phyloP scores from a whole-genome alignment of 35 echinoderm and acorn worm species.

The Acanthaster planci region DNA sequence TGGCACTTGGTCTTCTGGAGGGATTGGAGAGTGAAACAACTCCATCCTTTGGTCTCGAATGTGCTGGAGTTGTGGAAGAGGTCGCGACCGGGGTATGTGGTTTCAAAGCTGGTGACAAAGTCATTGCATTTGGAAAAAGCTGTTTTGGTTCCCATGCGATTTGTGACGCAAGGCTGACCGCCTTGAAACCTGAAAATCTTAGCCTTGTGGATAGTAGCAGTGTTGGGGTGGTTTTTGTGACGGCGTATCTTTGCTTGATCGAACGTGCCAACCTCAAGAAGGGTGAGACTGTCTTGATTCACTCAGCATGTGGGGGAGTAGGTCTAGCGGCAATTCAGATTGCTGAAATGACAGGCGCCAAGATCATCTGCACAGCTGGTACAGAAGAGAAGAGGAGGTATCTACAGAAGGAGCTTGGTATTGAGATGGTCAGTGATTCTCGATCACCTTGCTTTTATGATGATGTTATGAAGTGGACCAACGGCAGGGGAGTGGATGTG shows the following conservation, averaged over 20 bases:
- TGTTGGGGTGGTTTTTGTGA: slow-evolving; percentile 51
- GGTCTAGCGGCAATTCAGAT: slow-evolving; percentile 63
- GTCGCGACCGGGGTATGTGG: slow-evolving; percentile 44
- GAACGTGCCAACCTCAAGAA: slow-evolving; percentile 65
- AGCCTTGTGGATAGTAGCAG: slow-evolving; percentile 30
- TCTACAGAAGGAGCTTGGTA: slow-evolving; percentile 44
- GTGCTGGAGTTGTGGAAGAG: slow-evolving; percentile 65
- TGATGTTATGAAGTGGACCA: slow-evolving; percentile 53
- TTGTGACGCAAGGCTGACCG: slow-evolving; percentile 32
- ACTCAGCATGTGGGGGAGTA: slow-evolving; percentile 36
- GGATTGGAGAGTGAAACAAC: slow-evolving; percentile 15
- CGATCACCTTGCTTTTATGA: slow-evolving; percentile 26
- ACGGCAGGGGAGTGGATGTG: slow-evolving; percentile 64
- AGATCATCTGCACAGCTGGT: slow-evolving; percentile 58
- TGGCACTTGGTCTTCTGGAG: slow-evolving; percentile 34
- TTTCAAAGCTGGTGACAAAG: slow-evolving; percentile 54
- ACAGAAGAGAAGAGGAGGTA: slow-evolving; percentile 1
- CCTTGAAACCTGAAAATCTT: slow-evolving; percentile 50
- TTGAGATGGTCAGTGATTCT: slow-evolving; percentile 25
- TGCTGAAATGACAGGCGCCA: slow-evolving; percentile 53
- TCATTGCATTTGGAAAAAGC: slow-evolving; percentile 58
- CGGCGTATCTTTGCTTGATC: slow-evolving; percentile 69
- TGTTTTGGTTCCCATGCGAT: slow-evolving; percentile 65
- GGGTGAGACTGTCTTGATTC: slow-evolving; percentile 70
- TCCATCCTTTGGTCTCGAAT: slow-evolving; percentile 41